Percentiles rank a stretch among this genome's conserved stretches.
Evolutionary conservation across 2,888 invertebrate species (phyloP).

Genomic region (Lepidochrysops patricia): DNA sequence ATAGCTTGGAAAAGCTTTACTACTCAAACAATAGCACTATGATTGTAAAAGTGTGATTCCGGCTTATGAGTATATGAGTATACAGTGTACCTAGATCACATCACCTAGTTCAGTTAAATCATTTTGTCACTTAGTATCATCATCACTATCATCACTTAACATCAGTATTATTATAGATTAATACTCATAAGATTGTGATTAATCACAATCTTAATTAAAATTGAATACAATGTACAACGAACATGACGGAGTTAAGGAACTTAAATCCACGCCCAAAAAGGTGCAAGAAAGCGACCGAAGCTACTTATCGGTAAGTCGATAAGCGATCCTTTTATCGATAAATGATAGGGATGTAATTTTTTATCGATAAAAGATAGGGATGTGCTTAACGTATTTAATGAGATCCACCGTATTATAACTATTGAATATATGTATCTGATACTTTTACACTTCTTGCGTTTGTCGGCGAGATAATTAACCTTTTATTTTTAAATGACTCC

Average conservation of each 20-base stretch:
- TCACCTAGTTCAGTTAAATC: too few species aligned
- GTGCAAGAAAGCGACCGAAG: slow-evolving; percentile 4
- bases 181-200: too few species aligned
- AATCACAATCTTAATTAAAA: background rate
- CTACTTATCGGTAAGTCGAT: slow-evolving; percentile 7
- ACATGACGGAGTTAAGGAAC: background rate
- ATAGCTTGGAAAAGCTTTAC: too few species aligned
- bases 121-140: too few species aligned
- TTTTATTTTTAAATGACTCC: too few species aligned
- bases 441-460: background rate
- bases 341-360: background rate
- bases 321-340: slow-evolving; percentile 6
- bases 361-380: slow-evolving; percentile 5
- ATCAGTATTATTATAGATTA: too few species aligned
- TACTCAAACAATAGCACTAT: too few species aligned
- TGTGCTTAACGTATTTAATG: background rate
- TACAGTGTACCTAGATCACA: too few species aligned
- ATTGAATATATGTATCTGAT: background rate
- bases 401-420: background rate
- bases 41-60: too few species aligned
- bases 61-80: too few species aligned
- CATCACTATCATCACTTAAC: too few species aligned
- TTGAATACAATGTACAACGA: background rate
- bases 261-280: background rate
- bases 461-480: slow-evolving; percentile 1